These are phyloP conservation scores for Chaetophractus vellerosus DNA, from an alignment of 2,797 vertebrate genomes.

Conservation along the genomic window DNA sequence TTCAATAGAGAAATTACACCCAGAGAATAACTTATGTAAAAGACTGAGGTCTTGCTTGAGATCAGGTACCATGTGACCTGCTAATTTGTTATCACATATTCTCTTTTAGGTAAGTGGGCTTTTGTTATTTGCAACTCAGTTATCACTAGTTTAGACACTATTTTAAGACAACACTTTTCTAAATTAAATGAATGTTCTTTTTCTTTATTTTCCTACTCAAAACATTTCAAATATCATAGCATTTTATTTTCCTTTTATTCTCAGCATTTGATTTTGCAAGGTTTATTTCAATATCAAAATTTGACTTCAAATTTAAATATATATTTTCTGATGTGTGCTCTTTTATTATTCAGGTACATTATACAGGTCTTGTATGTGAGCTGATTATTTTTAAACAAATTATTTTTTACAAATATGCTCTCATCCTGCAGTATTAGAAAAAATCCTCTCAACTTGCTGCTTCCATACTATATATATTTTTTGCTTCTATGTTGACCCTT, in stretches of 20 bases:
- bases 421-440: slow-evolving; percentile 21
- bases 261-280: not conserved
- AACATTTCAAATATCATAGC: not conserved
- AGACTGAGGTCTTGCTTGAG: not conserved
- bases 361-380: not conserved
- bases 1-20: not conserved
- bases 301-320: slow-evolving; percentile 19
- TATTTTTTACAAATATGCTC: not conserved
- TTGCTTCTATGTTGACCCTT: slow-evolving; percentile 79
- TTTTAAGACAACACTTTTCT: not conserved
- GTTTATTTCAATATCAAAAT: not conserved
- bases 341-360: not conserved
- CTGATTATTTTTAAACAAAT: slow-evolving; percentile 51
- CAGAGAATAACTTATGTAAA: not conserved
- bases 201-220: not conserved
- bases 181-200: not conserved
- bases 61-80: too few relatives aligned
- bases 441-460: slow-evolving; percentile 61
- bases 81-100: not conserved
- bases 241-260: slow-evolving; percentile 29
- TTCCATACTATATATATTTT: slow-evolving; percentile 44
- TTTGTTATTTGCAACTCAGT: not conserved
- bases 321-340: not conserved
- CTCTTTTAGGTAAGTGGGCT: not conserved
- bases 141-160: not conserved